Base-by-base conservation (phyloP, 2,888 invertebrate species). In the Heliconius aoede region DNA sequence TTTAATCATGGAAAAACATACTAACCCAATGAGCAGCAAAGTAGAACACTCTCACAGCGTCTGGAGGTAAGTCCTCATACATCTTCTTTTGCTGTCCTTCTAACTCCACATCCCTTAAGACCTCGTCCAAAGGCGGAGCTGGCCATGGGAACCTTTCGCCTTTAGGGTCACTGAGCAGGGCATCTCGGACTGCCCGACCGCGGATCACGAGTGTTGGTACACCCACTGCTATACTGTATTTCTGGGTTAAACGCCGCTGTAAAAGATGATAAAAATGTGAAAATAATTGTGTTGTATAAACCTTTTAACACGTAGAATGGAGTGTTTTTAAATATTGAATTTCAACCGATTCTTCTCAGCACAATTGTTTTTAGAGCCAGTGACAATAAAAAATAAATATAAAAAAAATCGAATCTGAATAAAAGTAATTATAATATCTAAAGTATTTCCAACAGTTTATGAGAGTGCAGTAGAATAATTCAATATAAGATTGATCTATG, bases 1-100 rank as follows among this genome's bases (percentile, higher is more conserved):
- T 5, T 60, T 15, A 26, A 26, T 21, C 21, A 18, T 30, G 3
- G 8, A 28, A 30, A 30, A 28, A 55, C 9, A 30, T 51, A 58
- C 95, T 94, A 91, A 98, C 98, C 98, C 98, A 98, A 88, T 98
- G 97, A 28, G 98, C 98, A 77, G 97, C 97, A 89, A 98, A 98
- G 87, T 98, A 98, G 84, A 98, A 96, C 61, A 97, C 97, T 84
- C 96, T 96, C 74, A 97, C 95, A 1, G 91, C 89, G 82, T 95
- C 96, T 83, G 94, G 94, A 0, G 96, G 95, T 28, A 96, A 87
- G 78, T 96, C 95, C 28, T 95, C 95, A 84, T 96, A 96, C 28
- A 94, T 86, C 84, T 91, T 94, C 46, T 86, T 89, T 72, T 84
- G 87, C 1, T 88, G 87, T 0, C 90, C 90, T 89, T 89, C 95